Conservation (phyloP, 2,888 invertebrate species). For the Synergus itoensis region DNA sequence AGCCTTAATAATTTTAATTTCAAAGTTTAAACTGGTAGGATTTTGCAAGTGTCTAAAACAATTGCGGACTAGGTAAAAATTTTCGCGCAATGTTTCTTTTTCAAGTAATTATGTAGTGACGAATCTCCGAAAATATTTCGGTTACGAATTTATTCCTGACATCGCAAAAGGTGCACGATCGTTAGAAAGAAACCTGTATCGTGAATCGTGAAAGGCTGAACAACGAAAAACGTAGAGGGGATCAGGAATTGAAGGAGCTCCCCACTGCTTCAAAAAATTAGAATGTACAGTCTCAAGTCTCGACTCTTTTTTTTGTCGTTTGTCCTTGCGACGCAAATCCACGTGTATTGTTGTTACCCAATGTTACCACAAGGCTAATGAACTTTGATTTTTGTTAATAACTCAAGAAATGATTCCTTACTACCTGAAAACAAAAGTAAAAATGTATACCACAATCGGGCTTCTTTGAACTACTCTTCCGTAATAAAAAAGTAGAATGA, state of each 20-base stretch:
- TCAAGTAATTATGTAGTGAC: slow-evolving; percentile 4
- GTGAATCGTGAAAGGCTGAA: slow-evolving; percentile 35
- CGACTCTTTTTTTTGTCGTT: slow-evolving; percentile 14
- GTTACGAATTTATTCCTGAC: background rate
- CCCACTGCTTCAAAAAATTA: slow-evolving; percentile 41
- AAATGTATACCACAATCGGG: too few relatives aligned
- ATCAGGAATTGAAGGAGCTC: slow-evolving; percentile 35
- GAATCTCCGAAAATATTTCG: slow-evolving; percentile 13
- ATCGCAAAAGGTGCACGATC: background rate
- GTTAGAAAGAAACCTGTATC: slow-evolving; percentile 39
- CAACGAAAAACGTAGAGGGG: slow-evolving; percentile 1
- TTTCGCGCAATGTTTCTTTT: slow-evolving; percentile 28
- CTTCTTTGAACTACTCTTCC: too few relatives aligned
- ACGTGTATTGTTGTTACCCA: slow-evolving; percentile 28
- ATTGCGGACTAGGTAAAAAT: slow-evolving; percentile 12
- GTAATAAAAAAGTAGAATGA: too few relatives aligned
- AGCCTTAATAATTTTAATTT: too few relatives aligned
- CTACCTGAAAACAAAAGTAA: too few relatives aligned
- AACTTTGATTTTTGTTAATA: background rate
- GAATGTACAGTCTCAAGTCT: slow-evolving; percentile 24
- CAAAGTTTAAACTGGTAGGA: too few relatives aligned
- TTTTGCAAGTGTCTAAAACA: background rate
- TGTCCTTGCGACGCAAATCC: slow-evolving; percentile 34
- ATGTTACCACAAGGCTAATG: slow-evolving; percentile 32
- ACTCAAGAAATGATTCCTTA: background rate